Evolutionary conservation across 2,113 vertebrate genomes (phyloP).

Genomic region (Lynx canadensis): DNA sequence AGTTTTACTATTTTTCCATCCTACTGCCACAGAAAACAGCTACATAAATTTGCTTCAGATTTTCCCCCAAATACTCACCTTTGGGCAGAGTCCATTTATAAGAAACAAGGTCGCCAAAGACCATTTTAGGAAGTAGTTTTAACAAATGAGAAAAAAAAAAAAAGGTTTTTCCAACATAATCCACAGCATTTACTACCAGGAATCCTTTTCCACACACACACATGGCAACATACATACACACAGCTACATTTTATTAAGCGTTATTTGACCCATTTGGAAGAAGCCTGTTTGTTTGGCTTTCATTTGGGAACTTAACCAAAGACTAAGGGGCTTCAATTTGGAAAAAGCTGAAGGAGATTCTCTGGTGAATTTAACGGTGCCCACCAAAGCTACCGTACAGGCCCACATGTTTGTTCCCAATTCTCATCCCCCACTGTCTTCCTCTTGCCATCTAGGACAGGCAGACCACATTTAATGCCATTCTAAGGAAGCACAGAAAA

Average conservation of each 20-base stretch:
- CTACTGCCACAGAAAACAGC: constrained; percentile 47
- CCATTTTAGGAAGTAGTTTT: constrained; percentile 54
- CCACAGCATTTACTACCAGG: not conserved
- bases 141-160: not conserved
- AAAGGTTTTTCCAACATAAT: not conserved
- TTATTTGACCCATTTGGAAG: constrained; percentile 50
- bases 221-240: not conserved
- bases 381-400: not conserved
- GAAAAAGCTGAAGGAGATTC: not conserved
- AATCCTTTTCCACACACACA: not conserved
- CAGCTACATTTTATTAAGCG: constrained; percentile 51
- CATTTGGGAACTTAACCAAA: constrained; percentile 24
- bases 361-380: not conserved
- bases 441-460: not conserved
- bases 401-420: not conserved
- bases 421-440: not conserved
- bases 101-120: constrained; percentile 27
- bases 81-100: constrained; percentile 25
- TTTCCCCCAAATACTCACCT: constrained; percentile 45
- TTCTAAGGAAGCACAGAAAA: not conserved
- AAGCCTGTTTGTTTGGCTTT: constrained; percentile 38
- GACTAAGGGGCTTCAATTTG: constrained; percentile 45
- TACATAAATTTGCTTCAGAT: constrained; percentile 63
- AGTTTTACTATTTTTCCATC: constrained; percentile 67
- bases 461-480: not conserved